Conservation (phyloP, 2,888 invertebrate genomes). For the Odontocerum albicorne region DNA sequence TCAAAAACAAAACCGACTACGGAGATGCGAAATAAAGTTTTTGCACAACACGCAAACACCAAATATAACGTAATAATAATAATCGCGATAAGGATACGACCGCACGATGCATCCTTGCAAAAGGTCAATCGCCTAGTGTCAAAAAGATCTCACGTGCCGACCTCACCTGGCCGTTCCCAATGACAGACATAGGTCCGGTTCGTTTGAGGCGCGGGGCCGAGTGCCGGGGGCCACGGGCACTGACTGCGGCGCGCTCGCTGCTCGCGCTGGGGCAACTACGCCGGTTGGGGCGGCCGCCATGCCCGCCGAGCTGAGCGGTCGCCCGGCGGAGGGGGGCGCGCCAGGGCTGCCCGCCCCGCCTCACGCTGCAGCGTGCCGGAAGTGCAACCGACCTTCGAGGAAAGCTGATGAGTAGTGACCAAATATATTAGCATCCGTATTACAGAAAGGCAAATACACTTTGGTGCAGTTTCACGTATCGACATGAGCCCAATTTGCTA, state of each 20-base stretch:
- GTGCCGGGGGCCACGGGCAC: neutral
- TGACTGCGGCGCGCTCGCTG: neutral
- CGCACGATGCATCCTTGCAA: constrained; percentile 23
- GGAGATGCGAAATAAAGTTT: too few species aligned
- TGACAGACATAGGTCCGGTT: constrained; percentile 30
- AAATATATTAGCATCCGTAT: too few species aligned
- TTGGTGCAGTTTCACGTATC: too few species aligned
- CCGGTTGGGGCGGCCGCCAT: neutral
- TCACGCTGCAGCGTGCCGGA: neutral
- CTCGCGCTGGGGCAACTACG: neutral
- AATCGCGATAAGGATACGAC: constrained; percentile 5
- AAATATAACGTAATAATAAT: too few species aligned
- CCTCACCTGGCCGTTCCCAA: constrained; percentile 27
- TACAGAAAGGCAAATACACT: too few species aligned
- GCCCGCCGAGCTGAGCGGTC: too few species aligned
- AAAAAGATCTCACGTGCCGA: constrained; percentile 31
- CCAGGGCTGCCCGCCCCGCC: neutral
- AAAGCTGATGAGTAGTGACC: too few species aligned
- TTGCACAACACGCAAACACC: too few species aligned
- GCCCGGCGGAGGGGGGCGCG: neutral
- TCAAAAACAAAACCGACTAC: too few species aligned
- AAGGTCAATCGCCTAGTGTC: constrained; percentile 30
- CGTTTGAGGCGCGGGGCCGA: constrained; percentile 3
- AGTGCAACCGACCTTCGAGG: too few species aligned
- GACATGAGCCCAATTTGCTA: too few species aligned